Evolutionary conservation across 2,113 vertebrate species (phyloP), one percentile per base, ranked within the genome.

Genomic region (Periophthalmodon schlosseri): DNA sequence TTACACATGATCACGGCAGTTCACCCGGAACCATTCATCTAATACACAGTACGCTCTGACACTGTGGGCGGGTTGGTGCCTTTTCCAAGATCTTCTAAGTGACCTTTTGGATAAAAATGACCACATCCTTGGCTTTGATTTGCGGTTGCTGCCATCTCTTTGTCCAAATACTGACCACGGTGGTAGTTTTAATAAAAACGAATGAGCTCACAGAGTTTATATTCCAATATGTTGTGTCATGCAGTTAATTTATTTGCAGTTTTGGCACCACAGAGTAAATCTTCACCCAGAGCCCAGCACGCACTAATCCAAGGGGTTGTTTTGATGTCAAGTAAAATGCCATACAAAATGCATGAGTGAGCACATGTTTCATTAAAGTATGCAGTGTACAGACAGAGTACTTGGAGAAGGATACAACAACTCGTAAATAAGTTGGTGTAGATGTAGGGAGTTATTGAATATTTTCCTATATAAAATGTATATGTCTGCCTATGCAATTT

Each of bases 1-100:
- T 85, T 86, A 57, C 79, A 79, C 87, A 77, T 82, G 87, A 79
- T 65, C n/a, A 54, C 46, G 86, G 50, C 64, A 24, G 79, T 90
- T 85, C 73, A 85, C 39, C 57, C n/a, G 54, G 74, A 21, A 36
- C 85, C 80, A 84, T 87, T 82, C 85, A 79, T 70, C 63, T 36
- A n/a, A 56, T 72, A 47, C 83, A 80, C 76, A 69, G 28, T 39
- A 72, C 0, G 52, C 57, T 64, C 64, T 69, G 68, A 76, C 76
- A 75, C 79, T 71, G 75, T 72, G 82, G 54, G 69, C 57, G 74
- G 77, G 74, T 77, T 34, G 63, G 66, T 66, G 63, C 69, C 69
- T 64, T 73, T 71, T 79, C 44, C 58, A 39, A 77, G 69, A 74
- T 73, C 67, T 74, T 79, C 21, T 10, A 54, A 81, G 44, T 83